A percentile compares a stretch with the other conserved stretches of the same genome.
Evolutionary conservation across 2,888 invertebrate genomes (phyloP).

Genomic region (Hydriomena furcata): DNA sequence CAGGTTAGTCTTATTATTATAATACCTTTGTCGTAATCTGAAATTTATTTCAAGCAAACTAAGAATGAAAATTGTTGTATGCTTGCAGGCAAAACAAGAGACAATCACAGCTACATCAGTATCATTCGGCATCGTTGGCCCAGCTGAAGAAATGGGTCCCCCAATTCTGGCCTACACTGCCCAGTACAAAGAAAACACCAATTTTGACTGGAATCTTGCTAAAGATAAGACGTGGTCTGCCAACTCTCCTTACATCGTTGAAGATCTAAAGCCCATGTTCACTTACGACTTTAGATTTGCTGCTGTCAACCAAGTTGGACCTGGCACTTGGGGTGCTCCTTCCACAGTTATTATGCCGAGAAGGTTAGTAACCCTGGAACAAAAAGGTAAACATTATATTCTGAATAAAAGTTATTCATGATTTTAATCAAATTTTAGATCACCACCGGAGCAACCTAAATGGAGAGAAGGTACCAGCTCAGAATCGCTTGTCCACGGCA

Average conservation of each 20-base stretch:
- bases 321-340: conserved; percentile 88
- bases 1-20: conserved; percentile 56
- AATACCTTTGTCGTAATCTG: background rate
- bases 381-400: background rate
- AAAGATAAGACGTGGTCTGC: conserved; percentile 90
- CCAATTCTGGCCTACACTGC: conserved; percentile 89
- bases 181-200: conserved; percentile 88
- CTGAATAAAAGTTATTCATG: background rate
- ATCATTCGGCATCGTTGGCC: conserved; percentile 90
- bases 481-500: conserved; percentile 73
- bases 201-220: conserved; percentile 87
- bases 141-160: conserved; percentile 88
- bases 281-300: conserved; percentile 93
- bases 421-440: conserved; percentile 59
- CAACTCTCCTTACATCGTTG: conserved; percentile 91
- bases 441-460: conserved; percentile 87
- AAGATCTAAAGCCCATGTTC: conserved; percentile 89
- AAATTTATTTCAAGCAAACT: background rate
- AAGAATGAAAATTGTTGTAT: background rate
- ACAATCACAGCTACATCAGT: conserved; percentile 93
- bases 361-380: conserved; percentile 56
- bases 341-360: conserved; percentile 88
- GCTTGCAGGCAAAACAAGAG: conserved; percentile 84
- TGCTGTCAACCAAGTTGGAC: conserved; percentile 92
- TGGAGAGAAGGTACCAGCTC: conserved; percentile 73